These are phyloP conservation scores for Cistogaster globosa DNA, from an alignment of 2,888 invertebrate genomes.

Conservation along the genomic window DNA sequence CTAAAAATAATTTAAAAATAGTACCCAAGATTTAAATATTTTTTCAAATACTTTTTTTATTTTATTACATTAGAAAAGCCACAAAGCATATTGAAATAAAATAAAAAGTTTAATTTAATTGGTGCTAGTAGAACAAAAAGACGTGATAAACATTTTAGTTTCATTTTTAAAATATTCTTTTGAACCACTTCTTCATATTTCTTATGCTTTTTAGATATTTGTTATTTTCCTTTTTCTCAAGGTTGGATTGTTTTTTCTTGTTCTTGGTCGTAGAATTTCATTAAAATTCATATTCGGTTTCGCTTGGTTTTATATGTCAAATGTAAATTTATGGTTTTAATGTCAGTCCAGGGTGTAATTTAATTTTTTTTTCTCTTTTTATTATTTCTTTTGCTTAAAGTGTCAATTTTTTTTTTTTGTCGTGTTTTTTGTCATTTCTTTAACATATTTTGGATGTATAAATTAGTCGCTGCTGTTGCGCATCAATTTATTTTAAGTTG, in stretches of 20 bases:
- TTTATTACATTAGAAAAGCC: background rate
- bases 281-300: conserved; percentile 46
- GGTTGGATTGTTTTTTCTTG: background rate
- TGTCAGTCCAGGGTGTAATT: conserved; percentile 60
- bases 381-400: conserved; percentile 26
- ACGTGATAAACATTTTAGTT: too few relatives aligned
- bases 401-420: conserved; percentile 35
- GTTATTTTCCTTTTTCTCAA: background rate
- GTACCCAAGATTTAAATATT: background rate
- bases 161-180: background rate
- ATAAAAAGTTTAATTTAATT: conserved; percentile 52
- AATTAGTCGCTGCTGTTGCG: conserved; percentile 2
- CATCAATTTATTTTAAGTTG: conserved; percentile 42
- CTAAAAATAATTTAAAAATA: conserved; percentile 35
- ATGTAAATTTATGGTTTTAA: conserved; percentile 67
- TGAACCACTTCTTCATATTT: background rate
- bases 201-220: background rate
- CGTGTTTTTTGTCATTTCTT: background rate
- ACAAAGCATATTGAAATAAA: conserved; percentile 6
- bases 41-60: too few relatives aligned
- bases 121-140: background rate
- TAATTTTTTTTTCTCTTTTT: conserved; percentile 41
- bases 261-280: conserved; percentile 8
- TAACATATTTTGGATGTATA: conserved; percentile 30
- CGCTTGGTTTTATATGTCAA: conserved; percentile 60